Evolutionary conservation across 2,888 invertebrate genomes (phyloP).

Genomic region (Euplexia lucipara): DNA sequence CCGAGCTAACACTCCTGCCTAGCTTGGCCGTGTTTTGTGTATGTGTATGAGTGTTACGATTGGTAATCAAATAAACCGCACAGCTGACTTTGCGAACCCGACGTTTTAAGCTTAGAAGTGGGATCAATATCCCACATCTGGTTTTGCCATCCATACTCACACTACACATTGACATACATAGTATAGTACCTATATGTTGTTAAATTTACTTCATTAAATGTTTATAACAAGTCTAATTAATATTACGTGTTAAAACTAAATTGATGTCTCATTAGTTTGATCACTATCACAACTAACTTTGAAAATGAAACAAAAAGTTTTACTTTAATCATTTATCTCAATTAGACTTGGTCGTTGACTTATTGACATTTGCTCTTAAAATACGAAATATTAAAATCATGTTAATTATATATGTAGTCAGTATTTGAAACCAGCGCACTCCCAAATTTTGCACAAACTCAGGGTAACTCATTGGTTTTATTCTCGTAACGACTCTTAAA

Average conservation of each 20-base stretch:
- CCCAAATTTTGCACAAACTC: background rate
- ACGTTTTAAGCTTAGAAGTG: too few species aligned
- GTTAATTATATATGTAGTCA: too few species aligned
- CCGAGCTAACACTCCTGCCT: too few species aligned
- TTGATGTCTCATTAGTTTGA: slow-evolving; percentile 18
- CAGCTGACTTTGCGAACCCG: too few species aligned
- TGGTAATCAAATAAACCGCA: too few species aligned
- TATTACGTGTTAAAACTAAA: slow-evolving; percentile 10
- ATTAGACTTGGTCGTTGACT: slow-evolving; percentile 23
- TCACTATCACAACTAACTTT: slow-evolving; percentile 4
- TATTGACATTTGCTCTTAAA: background rate
- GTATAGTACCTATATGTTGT: too few species aligned
- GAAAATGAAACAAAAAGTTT: slow-evolving; percentile 15
- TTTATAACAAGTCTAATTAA: slow-evolving; percentile 9
- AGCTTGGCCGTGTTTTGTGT: too few species aligned
- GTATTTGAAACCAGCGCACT: too few species aligned
- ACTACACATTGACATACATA: too few species aligned
- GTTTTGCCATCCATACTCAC: too few species aligned
- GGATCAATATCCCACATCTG: too few species aligned
- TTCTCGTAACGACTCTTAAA: slow-evolving; percentile 10
- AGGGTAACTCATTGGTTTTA: background rate
- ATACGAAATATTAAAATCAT: background rate
- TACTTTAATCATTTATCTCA: slow-evolving; percentile 26
- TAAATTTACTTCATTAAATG: background rate
- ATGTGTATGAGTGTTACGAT: too few species aligned